Percentiles rank a stretch among this genome's conserved stretches.
Conservation (phyloP, 2,113 vertebrate genomes). For the Burhinus oedicnemus region DNA sequence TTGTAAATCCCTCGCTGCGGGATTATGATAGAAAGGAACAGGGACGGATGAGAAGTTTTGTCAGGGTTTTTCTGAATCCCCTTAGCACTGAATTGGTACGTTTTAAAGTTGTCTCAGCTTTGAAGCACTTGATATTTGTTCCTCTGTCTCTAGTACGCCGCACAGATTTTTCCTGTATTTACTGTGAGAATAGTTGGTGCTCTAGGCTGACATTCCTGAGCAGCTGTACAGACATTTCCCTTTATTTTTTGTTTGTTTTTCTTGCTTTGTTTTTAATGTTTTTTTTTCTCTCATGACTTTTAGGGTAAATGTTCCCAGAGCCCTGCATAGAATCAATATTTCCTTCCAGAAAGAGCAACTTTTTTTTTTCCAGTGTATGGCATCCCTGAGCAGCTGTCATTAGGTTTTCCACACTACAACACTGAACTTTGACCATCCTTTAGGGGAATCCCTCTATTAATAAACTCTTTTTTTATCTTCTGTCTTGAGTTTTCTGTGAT, state of each 20-base stretch:
- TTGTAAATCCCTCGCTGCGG: neutral
- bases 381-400: neutral
- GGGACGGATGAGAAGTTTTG: neutral
- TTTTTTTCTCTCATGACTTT: neutral
- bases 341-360: neutral
- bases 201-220: neutral
- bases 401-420: neutral
- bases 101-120: neutral
- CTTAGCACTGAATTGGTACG: neutral
- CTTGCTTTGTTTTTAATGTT: neutral
- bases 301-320: neutral
- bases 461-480: neutral
- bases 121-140: neutral
- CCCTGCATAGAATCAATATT: neutral
- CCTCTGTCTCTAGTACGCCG: neutral
- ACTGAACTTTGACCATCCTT: neutral
- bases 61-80: neutral
- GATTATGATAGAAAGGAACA: neutral
- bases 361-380: neutral
- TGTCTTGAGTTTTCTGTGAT: neutral
- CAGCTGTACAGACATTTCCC: neutral
- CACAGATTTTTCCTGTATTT: constrained; percentile 3
- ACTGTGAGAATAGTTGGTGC: neutral
- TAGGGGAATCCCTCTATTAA: neutral
- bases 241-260: neutral